Percentiles rank a stretch among this genome's conserved stretches.
These are phyloP conservation scores for Manis javanica DNA, from an alignment of 2,797 vertebrate genomes.

Conservation along the genomic window DNA sequence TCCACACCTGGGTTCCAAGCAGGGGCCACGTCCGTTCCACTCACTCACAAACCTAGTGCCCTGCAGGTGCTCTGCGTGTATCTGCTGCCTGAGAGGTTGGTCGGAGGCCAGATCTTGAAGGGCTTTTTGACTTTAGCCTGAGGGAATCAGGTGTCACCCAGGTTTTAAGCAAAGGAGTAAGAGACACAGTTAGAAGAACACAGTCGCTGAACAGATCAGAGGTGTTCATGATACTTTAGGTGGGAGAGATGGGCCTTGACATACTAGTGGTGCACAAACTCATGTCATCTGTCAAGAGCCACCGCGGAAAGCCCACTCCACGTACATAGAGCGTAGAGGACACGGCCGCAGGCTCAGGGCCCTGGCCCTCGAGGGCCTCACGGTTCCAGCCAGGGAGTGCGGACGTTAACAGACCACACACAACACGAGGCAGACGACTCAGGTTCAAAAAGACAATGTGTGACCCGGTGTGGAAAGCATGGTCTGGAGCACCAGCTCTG, in stretches of 20 bases:
- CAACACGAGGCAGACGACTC: accelerated
- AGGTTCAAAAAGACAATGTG: accelerated
- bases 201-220: not conserved
- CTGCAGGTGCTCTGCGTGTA: not conserved
- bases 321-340: accelerated
- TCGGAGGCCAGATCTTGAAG: accelerated
- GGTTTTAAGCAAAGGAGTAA: not conserved
- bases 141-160: not conserved
- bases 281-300: no score
- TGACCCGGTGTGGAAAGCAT: no score
- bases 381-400: not conserved
- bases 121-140: not conserved
- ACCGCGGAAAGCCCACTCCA: accelerated
- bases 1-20: not conserved
- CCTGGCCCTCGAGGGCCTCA: not conserved
- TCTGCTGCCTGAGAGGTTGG: not conserved
- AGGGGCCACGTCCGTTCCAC: accelerated
- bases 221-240: not conserved
- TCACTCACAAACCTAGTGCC: accelerated
- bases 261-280: no score
- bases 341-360: no score
- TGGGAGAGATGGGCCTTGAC: not conserved
- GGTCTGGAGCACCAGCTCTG: not conserved
- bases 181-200: not conserved
- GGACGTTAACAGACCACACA: accelerated